A percentile compares a stretch with the other conserved stretches of the same genome.
Conservation (phyloP, 2,113 vertebrate species). For the Lampris incognitus region DNA sequence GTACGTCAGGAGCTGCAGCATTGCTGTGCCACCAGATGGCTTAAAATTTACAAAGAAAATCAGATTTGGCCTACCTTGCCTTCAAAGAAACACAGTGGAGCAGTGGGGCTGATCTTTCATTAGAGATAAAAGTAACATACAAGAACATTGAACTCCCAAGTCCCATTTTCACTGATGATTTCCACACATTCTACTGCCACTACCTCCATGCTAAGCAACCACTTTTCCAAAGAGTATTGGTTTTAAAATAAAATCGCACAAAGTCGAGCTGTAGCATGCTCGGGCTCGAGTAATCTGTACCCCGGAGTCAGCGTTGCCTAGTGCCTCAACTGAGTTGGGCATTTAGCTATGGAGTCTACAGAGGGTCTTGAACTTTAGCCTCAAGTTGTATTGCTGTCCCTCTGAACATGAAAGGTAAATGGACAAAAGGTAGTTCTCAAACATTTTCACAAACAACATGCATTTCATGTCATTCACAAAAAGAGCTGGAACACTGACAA, state of each 20-base stretch:
- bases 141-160: neutral
- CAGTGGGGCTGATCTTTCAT: neutral
- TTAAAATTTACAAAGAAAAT: neutral
- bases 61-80: neutral
- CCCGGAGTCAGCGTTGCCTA: neutral
- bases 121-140: neutral
- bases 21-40: neutral
- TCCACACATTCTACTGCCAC: no score
- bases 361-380: neutral
- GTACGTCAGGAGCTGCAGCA: no score
- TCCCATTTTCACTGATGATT: no score
- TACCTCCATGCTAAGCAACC: no score
- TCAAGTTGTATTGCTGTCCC: neutral
- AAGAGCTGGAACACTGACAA: neutral
- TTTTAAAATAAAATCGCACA: no score
- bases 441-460: neutral
- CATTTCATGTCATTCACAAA: constrained; percentile 10
- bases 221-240: no score
- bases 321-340: neutral
- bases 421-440: constrained; percentile 15
- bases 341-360: neutral
- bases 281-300: neutral
- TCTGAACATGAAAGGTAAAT: neutral
- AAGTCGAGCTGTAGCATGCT: neutral
- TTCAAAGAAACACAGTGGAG: neutral